phyloP scores from a whole-genome alignment of 2,888 invertebrate genomes.

The Drosophila formosana region DNA sequence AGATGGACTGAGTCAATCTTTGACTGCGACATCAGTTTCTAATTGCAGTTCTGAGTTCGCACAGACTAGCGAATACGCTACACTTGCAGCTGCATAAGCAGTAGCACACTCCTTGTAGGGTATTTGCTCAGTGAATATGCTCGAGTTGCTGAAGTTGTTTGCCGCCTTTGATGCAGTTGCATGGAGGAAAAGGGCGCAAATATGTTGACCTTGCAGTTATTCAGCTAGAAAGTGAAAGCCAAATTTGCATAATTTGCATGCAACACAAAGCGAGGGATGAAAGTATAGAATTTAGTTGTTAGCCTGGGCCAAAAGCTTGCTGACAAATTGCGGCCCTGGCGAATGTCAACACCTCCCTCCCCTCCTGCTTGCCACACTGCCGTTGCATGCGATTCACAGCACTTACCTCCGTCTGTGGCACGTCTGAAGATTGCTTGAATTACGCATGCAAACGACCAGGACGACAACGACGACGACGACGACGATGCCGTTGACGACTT shows the following conservation, averaged over 20 bases:
- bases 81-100: too few species aligned
- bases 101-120: background rate
- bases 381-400: constrained; percentile 22
- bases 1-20: constrained; percentile 50
- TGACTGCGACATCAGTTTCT: constrained; percentile 47
- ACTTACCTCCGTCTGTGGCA: constrained; percentile 58
- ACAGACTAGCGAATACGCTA: constrained; percentile 23
- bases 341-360: constrained; percentile 47
- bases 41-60: constrained; percentile 46
- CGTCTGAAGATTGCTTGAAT: constrained; percentile 60
- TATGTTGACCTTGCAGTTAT: constrained; percentile 72
- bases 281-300: constrained; percentile 57
- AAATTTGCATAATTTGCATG: constrained; percentile 71
- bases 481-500: constrained; percentile 60
- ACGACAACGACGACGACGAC: constrained; percentile 27
- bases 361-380: background rate
- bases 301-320: constrained; percentile 48
- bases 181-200: constrained; percentile 44
- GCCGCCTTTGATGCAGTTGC: constrained; percentile 9
- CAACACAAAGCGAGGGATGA: constrained; percentile 30
- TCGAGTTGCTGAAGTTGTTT: background rate
- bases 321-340: constrained; percentile 66
- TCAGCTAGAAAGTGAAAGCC: constrained; percentile 67
- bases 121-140: constrained; percentile 1
- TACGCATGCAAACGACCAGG: constrained; percentile 61